Base-by-base conservation (phyloP, 2,797 vertebrate genomes). In the Phoebastria nigripes region DNA sequence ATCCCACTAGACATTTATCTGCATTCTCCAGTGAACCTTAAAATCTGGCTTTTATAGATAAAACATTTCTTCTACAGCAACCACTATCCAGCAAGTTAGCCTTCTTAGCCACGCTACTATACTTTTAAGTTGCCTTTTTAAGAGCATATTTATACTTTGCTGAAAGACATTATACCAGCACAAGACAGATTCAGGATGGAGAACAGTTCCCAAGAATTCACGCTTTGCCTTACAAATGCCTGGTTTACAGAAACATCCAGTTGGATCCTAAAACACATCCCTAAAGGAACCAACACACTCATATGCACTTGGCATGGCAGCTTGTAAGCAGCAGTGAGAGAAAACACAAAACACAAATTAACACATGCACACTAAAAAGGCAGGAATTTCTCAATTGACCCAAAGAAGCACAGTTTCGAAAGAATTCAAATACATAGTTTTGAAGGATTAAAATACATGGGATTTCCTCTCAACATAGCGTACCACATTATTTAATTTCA, bases 171-270 rank as follows among this genome's bases (percentile, higher is more conserved):
- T 15, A 52, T 3, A 49, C 2, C 66, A 88, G 69, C 72, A 78
- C 54, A 14, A 83, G 73, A 14, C 81, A 95, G 56, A 59, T 16
- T 77, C 18, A 3, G 67, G 89, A 82, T 91, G 55, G 41, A 51
- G 77, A 44, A 92, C 90, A 74, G 92, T 35, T 90, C 95, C 91
- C 77, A 26, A 21, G 84, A 90, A 96, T 67, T 81, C 83, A 67
- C 17, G 25, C 49, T 81, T 76, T 35, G 76, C 72, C 66, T 90
- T 78, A 78, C 90, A 51, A 56, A 89, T 16, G 94, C 94, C 94
- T 91, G 91, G 56, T 74, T 22, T 29, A 82, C 69, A 72, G 47
- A 78, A 85, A 90, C 62, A 82, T 12, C 66, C 79, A 59, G 18
- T 0, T 74, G 87, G 87, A 82, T 67, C 35, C 74, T 31, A 41